These are phyloP conservation scores for Palaemon carinicauda DNA, from an alignment of 1,140 invertebrate species.

Conservation along the genomic window DNA sequence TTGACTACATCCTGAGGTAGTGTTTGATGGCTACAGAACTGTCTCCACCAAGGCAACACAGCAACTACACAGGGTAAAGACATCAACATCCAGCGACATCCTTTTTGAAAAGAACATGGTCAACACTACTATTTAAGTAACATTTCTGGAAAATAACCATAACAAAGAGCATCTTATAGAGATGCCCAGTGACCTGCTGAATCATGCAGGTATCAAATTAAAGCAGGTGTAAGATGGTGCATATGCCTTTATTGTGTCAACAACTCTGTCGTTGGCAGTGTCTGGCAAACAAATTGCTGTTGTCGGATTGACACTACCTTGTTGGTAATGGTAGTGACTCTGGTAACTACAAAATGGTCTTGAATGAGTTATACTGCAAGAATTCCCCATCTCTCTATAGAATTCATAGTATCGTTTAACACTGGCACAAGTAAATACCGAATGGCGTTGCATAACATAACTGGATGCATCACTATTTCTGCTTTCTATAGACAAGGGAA, in stretches of 20 bases:
- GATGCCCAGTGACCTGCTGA: neutral
- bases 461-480: neutral
- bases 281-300: too few species aligned
- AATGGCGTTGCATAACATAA: neutral
- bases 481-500: too few species aligned
- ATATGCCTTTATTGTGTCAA: too few species aligned
- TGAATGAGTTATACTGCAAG: constrained; percentile 4
- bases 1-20: neutral
- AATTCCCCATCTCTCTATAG: neutral
- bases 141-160: constrained; percentile 26
- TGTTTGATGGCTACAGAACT: constrained; percentile 5
- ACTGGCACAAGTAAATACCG: neutral
- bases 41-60: constrained; percentile 1
- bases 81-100: constrained; percentile 17
- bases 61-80: neutral
- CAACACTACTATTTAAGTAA: neutral
- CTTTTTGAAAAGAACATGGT: neutral
- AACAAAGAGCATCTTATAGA: constrained; percentile 18
- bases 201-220: neutral
- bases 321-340: too few species aligned
- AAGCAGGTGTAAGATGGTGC: constrained; percentile 16
- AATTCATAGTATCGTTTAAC: neutral
- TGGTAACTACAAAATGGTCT: neutral
- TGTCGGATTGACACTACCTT: too few species aligned
- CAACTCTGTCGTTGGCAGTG: too few species aligned